Conservation (phyloP, 30 jellyfish, hydroid and myxozoan species). For the Hydractinia echinata region DNA sequence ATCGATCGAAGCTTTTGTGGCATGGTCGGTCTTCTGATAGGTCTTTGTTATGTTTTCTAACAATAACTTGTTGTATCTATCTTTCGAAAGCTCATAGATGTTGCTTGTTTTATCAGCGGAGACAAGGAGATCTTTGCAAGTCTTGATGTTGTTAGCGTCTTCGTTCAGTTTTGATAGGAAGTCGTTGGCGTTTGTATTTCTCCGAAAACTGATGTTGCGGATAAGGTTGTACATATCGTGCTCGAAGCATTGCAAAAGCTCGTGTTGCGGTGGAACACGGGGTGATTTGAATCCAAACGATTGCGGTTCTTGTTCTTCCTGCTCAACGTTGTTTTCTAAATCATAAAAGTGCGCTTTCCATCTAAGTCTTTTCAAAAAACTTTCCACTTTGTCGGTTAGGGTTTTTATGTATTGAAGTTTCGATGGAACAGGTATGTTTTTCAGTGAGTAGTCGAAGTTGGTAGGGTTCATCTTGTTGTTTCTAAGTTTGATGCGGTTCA, state of each 20-base stretch:
- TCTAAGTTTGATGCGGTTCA: no score
- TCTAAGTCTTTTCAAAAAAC: background rate
- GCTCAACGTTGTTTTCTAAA: background rate
- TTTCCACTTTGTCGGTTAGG: conserved; percentile 18
- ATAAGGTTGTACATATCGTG: background rate
- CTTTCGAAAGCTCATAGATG: no score
- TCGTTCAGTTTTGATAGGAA: no score
- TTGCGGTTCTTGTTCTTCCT: background rate
- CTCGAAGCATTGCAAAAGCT: background rate
- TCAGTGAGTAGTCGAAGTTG: background rate
- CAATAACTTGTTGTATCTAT: no score
- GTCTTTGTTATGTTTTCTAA: no score
- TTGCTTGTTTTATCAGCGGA: no score
- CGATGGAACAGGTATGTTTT: conserved; percentile 11
- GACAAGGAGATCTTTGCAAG: no score
- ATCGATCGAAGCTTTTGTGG: background rate
- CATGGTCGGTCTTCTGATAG: background rate
- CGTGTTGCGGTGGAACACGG: background rate
- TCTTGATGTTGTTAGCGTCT: no score
- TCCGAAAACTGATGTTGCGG: background rate
- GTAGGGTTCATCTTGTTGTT: no score
- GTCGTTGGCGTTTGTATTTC: no score
- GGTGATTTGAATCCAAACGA: background rate
- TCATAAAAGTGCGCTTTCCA: background rate
- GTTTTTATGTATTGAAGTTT: conserved; percentile 2